A percentile compares a stretch with the other conserved stretches of the same genome.
phyloP scores from a whole-genome alignment of 2,888 invertebrate genomes.

The Celastrina argiolus region DNA sequence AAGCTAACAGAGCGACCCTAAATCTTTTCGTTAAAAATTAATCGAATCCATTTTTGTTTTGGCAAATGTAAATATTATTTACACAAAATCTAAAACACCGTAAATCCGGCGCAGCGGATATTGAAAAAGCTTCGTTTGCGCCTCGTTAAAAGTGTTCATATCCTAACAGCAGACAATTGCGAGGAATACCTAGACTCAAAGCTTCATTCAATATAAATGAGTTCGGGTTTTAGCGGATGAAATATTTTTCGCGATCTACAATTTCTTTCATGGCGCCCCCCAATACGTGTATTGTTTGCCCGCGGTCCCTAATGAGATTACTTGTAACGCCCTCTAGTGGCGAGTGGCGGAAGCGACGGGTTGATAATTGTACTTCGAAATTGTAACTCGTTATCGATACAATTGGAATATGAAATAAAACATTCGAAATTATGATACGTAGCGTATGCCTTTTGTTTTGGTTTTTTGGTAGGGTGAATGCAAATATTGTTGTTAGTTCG shows the following conservation, averaged over 20 bases:
- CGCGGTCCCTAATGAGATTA: constrained; percentile 31
- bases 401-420: background rate
- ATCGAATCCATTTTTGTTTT: background rate
- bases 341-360: constrained; percentile 24
- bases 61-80: background rate
- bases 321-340: constrained; percentile 31
- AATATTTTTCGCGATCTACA: constrained; percentile 21
- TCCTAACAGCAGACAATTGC: constrained; percentile 13
- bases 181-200: constrained; percentile 20
- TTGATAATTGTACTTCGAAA: background rate
- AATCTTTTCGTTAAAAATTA: background rate
- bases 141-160: constrained; percentile 17
- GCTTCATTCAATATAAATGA: constrained; percentile 21
- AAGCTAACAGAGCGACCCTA: background rate
- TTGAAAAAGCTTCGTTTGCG: constrained; percentile 13
- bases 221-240: constrained; percentile 22
- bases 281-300: constrained; percentile 21
- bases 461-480: too few species aligned
- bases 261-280: constrained; percentile 20
- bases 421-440: background rate
- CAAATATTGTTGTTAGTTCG: too few species aligned
- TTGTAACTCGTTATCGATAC: constrained; percentile 13
- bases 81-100: background rate
- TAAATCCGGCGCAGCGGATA: background rate
- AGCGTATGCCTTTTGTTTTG: background rate